These are phyloP conservation scores for Yponomeuta malinellus DNA, from an alignment of 2,888 invertebrate genomes.

Conservation along the genomic window DNA sequence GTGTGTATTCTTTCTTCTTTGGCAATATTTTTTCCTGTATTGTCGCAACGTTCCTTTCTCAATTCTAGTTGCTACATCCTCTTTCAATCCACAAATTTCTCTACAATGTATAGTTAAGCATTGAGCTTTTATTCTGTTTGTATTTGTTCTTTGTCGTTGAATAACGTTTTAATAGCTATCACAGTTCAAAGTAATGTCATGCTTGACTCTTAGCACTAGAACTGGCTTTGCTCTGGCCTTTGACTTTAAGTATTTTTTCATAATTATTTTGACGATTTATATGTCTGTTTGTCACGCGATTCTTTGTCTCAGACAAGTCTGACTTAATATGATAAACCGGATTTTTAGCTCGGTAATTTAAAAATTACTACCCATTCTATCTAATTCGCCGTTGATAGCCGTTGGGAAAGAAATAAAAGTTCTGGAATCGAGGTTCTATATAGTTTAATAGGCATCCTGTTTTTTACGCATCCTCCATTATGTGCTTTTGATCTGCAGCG, in stretches of 20 bases:
- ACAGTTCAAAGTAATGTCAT: not conserved
- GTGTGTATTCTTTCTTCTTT: no score
- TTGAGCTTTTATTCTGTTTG: not conserved
- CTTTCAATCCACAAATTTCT: no score
- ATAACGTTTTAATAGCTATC: not conserved
- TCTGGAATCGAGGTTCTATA: no score
- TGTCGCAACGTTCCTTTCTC: no score
- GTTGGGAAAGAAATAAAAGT: no score
- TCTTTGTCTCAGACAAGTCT: constrained; percentile 37
- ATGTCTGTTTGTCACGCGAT: constrained; percentile 50
- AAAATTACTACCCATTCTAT: not conserved
- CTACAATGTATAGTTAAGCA: not conserved
- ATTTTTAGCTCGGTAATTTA: not conserved
- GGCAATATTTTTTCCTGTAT: not conserved
- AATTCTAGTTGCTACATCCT: no score
- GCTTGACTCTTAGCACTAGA: not conserved
- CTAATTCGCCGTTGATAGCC: no score
- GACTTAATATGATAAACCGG: constrained; percentile 24
- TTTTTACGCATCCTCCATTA: no score
- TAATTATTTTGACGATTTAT: constrained; percentile 20
- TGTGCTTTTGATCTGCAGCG: no score
- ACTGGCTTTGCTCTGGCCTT: not conserved
- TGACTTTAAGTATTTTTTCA: not conserved
- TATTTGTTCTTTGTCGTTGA: not conserved
- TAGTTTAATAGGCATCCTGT: no score